Conservation (phyloP, 2,113 vertebrate genomes). For the Osmerus mordax region DNA sequence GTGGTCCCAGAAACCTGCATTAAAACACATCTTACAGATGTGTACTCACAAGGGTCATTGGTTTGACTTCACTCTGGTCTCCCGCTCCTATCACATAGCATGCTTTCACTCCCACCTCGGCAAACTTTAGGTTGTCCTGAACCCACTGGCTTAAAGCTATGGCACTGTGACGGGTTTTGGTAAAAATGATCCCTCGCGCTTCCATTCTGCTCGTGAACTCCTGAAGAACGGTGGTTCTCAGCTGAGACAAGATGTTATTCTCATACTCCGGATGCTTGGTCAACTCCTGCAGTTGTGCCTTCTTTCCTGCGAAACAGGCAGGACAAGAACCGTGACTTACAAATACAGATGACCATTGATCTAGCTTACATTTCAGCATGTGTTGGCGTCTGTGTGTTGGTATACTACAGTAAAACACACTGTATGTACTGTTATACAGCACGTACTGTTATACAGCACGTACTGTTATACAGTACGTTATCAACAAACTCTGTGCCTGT, state of each 20-base stretch:
- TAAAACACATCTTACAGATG: neutral
- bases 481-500: too few species aligned
- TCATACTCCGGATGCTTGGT: slow-evolving; percentile 77
- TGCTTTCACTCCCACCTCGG: slow-evolving; percentile 79
- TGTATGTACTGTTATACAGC: too few species aligned
- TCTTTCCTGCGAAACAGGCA: slow-evolving; percentile 71
- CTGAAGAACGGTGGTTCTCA: slow-evolving; percentile 77
- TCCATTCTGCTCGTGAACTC: slow-evolving; percentile 77
- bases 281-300: slow-evolving; percentile 70
- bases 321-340: neutral
- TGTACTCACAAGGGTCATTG: slow-evolving; percentile 86
- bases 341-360: too few species aligned
- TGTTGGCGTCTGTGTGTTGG: too few species aligned
- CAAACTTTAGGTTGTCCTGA: slow-evolving; percentile 85
- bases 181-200: slow-evolving; percentile 91
- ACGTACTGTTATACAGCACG: too few species aligned
- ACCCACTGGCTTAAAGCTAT: slow-evolving; percentile 88
- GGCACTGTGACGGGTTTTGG: slow-evolving; percentile 87
- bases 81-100: slow-evolving; percentile 87
- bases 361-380: too few species aligned
- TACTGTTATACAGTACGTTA: too few species aligned
- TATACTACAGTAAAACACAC: too few species aligned
- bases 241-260: slow-evolving; percentile 80
- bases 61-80: slow-evolving; percentile 85
- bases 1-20: too few species aligned